Conservation (phyloP, 2,888 invertebrate species). For the Andrena haemorrhoa region DNA sequence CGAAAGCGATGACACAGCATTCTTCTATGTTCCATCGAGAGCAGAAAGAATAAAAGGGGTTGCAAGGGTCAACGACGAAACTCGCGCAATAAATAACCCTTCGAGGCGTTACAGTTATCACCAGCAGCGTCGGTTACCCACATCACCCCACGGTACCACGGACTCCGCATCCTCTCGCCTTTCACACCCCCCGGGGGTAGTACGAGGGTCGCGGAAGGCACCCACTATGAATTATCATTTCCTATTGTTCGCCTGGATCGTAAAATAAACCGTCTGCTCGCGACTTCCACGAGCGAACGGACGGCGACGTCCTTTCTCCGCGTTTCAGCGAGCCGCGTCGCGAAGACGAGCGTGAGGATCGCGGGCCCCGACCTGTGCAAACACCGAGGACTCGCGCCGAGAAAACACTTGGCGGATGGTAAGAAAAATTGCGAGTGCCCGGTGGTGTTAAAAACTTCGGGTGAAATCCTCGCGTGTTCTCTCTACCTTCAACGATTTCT, state of each 20-base stretch:
- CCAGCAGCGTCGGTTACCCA: conserved; percentile 45
- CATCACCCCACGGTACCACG: conserved; percentile 38
- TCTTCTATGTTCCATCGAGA: conserved; percentile 20
- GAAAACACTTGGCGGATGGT: conserved; percentile 4
- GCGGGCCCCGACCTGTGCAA: background rate
- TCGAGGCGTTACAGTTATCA: conserved; percentile 80
- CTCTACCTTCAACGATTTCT: too few relatives aligned
- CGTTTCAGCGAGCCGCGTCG: conserved; percentile 11
- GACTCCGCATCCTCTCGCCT: conserved; percentile 10
- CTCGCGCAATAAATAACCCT: conserved; percentile 77
- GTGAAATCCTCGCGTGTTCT: background rate
- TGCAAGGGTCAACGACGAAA: conserved; percentile 47
- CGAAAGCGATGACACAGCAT: conserved; percentile 38
- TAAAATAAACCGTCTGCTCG: conserved; percentile 74
- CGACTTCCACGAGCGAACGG: conserved; percentile 22
- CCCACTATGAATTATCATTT: conserved; percentile 80
- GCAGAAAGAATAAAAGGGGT: conserved; percentile 40
- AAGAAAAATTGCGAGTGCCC: conserved; percentile 5
- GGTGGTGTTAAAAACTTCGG: background rate
- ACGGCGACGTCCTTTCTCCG: conserved; percentile 19
- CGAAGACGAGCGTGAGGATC: background rate
- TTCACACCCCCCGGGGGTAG: conserved; percentile 60
- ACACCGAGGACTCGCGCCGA: background rate
- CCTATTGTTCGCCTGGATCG: conserved; percentile 77
- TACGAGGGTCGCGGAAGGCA: conserved; percentile 72